These are phyloP conservation scores for Leptarthrus brevirostris DNA, from an alignment of 2,888 invertebrate genomes.

Conservation along the genomic window DNA sequence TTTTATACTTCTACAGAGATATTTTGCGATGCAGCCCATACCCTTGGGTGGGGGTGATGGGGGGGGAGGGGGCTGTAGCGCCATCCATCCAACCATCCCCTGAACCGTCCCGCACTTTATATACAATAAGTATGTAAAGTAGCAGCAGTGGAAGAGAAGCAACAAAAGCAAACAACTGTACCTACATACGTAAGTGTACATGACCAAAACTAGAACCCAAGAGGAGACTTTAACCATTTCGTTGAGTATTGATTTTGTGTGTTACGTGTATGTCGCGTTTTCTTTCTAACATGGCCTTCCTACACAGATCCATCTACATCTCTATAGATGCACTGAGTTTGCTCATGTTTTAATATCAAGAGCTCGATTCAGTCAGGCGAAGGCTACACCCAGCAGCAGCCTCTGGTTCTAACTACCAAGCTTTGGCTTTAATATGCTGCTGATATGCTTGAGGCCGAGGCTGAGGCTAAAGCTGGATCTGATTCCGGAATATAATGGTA, in stretches of 20 bases:
- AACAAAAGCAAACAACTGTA: slow-evolving; percentile 44
- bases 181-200: slow-evolving; percentile 43
- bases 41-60: neutral
- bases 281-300: slow-evolving; percentile 48
- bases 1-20: slow-evolving; percentile 31
- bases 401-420: slow-evolving; percentile 9
- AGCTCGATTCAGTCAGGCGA: slow-evolving; percentile 45
- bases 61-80: neutral
- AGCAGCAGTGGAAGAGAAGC: slow-evolving; percentile 37
- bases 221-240: slow-evolving; percentile 49
- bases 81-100: slow-evolving; percentile 8
- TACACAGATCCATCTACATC: slow-evolving; percentile 40
- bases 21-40: slow-evolving; percentile 41
- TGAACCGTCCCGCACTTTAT: slow-evolving; percentile 24
- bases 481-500: slow-evolving; percentile 23
- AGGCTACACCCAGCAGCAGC: slow-evolving; percentile 45
- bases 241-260: slow-evolving; percentile 53
- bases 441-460: slow-evolving; percentile 21
- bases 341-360: slow-evolving; percentile 50
- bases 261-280: slow-evolving; percentile 49
- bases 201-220: slow-evolving; percentile 49
- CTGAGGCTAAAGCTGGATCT: slow-evolving; percentile 13
- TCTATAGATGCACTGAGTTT: slow-evolving; percentile 48
- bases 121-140: slow-evolving; percentile 48
- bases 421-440: slow-evolving; percentile 19